phyloP scores from a whole-genome alignment of 2,113 vertebrate species.

The Danionella cerebrum region DNA sequence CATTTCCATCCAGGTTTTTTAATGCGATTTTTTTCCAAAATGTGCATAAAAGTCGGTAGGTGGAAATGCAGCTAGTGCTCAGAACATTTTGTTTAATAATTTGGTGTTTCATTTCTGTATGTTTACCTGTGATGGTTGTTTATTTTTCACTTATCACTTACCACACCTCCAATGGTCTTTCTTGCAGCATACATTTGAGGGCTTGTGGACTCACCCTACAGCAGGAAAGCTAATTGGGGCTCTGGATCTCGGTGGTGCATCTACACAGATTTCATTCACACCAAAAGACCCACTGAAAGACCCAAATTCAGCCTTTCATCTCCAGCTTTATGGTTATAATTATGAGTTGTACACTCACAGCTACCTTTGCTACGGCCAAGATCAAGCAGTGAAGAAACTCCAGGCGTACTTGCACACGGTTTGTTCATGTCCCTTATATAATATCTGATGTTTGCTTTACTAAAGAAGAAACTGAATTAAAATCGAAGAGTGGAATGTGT shows the following conservation, averaged over 20 bases:
- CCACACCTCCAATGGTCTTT: neutral
- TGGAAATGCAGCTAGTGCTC: too few species aligned
- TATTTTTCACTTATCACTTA: too few species aligned
- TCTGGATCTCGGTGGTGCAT: conserved; percentile 73
- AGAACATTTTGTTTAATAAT: too few species aligned
- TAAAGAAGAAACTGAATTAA: neutral
- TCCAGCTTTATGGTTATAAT: conserved; percentile 60
- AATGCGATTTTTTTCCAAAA: too few species aligned
- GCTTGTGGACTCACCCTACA: conserved; percentile 61
- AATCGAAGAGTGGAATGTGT: neutral
- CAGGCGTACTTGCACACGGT: conserved; percentile 57
- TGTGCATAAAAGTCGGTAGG: too few species aligned
- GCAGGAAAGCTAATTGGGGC: conserved; percentile 54
- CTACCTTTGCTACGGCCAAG: conserved; percentile 70
- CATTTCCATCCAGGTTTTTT: too few species aligned
- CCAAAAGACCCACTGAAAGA: conserved; percentile 52
- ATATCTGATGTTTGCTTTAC: too few species aligned
- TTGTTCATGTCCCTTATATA: too few species aligned
- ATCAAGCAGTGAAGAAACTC: conserved; percentile 55
- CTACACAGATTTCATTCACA: conserved; percentile 72
- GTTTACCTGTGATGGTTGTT: too few species aligned
- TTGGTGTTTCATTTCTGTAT: too few species aligned
- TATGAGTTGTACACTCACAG: conserved; percentile 71
- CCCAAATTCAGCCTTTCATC: conserved; percentile 33
- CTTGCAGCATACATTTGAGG: conserved; percentile 65